Percentiles rank a stretch among this genome's conserved stretches.
Evolutionary conservation across 2,888 invertebrate genomes (phyloP).

Genomic region (Tenthredo mesomela): DNA sequence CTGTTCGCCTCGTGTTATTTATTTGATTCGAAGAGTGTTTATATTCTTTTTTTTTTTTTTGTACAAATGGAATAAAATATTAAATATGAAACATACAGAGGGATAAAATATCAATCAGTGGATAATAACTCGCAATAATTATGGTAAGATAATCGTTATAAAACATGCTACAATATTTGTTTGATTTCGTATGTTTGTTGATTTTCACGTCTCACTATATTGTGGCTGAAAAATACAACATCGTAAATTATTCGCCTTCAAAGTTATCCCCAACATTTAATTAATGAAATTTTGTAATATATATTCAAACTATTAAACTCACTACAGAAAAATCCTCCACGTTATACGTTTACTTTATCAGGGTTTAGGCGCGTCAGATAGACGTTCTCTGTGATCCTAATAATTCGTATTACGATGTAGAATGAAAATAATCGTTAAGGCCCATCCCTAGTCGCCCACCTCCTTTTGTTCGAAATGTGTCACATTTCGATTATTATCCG

Average conservation of each 20-base stretch:
- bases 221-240: background rate
- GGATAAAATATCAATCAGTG: background rate
- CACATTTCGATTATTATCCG: too few species aligned
- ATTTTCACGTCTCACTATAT: conserved; percentile 15
- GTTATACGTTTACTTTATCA: background rate
- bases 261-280: background rate
- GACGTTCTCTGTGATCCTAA: conserved; percentile 46
- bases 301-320: background rate
- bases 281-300: background rate
- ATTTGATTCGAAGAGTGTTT: background rate
- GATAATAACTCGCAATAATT: background rate
- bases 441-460: too few species aligned
- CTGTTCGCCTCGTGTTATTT: background rate
- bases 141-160: background rate
- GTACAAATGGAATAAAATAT: background rate
- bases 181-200: background rate
- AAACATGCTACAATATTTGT: background rate
- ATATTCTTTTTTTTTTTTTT: background rate
- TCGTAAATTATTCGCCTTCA: background rate
- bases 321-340: background rate
- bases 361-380: conserved; percentile 35
- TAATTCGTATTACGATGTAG: background rate
- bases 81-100: background rate
- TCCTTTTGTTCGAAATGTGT: too few species aligned
- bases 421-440: background rate